Evolutionary conservation across 2,113 vertebrate species (phyloP), one percentile per base, ranked within the genome.

Genomic region (Erinaceus europaeus): DNA sequence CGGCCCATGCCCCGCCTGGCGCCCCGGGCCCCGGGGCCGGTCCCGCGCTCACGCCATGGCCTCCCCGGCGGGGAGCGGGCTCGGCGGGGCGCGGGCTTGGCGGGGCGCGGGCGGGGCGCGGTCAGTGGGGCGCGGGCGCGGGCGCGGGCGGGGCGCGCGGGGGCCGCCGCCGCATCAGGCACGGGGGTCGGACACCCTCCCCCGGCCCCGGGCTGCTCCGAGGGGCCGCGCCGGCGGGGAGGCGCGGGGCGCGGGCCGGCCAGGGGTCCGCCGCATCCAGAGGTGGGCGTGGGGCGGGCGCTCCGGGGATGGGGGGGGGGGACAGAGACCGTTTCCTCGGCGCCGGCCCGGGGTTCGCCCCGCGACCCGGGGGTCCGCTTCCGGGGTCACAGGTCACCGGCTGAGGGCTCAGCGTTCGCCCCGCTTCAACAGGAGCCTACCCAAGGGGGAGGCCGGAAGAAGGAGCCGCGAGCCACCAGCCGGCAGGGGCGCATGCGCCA

Each of bases 361-460:
- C 36, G 21, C 79, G 75, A 90, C 75, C 44, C 91, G 86, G 55
- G 89, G 75, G 85, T 85, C 91, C 94, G 95, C 95, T 96, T 95
- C 94, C 90, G 92, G 94, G 91, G 91, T 94, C 90, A 90, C 86
- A 92, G 92, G 81, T 95, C 95, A 93, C 59, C 75, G 32, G 50
- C 32, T 85, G 20, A 9, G 59, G 88, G 80, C 68, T 57, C 65
- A n/a, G 73, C 65, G 67, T 65, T 86, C 61, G 50, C 68, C 82
- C 82, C 55, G 50, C 42, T 90, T 74, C 83, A 61, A 42, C 84
- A 32, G 87, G 89, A 79, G 85, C 93, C 69, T 65, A 90, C 89
- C 91, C 72, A 52, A 76, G 38, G 85, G 71, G 81, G 57, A 96
- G 96, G 94, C 96, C 95, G 96, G 95, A 96, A 96, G 94, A 93